Conservation (phyloP, 2,888 invertebrate genomes). For the Netelia virgata region DNA sequence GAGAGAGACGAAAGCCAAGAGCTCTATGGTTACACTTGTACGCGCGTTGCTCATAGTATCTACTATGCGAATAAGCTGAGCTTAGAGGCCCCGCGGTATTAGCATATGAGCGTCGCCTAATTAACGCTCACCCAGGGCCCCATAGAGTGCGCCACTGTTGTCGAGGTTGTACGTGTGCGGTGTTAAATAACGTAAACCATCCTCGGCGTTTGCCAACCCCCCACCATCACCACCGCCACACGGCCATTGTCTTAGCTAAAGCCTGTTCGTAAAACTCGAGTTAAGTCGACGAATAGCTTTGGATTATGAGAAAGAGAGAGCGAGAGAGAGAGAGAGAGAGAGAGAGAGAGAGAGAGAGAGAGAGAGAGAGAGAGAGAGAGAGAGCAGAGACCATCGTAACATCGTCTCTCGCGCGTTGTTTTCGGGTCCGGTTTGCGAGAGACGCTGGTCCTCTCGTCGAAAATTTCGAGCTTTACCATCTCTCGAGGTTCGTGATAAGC, state of each 20-base stretch:
- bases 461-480: not conserved
- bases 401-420: not conserved
- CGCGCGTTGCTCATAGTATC: constrained; percentile 79
- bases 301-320: constrained; percentile 59
- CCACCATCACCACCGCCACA: constrained; percentile 67
- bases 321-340: too few species aligned
- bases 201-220: constrained; percentile 62
- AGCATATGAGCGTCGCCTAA: constrained; percentile 84
- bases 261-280: constrained; percentile 82
- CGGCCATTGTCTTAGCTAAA: constrained; percentile 82
- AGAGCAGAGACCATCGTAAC: not conserved
- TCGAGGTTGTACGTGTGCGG: constrained; percentile 19
- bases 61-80: constrained; percentile 82
- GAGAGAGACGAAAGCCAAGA: constrained; percentile 67
- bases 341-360: constrained; percentile 27
- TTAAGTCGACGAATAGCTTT: constrained; percentile 74
- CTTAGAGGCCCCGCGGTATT: constrained; percentile 83
- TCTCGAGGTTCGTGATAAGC: too few species aligned
- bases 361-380: constrained; percentile 34
- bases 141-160: constrained; percentile 21
- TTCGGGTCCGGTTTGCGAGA: constrained; percentile 6
- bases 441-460: not conserved
- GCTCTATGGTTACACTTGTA: constrained; percentile 79
- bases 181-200: constrained; percentile 67
- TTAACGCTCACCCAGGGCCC: constrained; percentile 78